phyloP scores from a whole-genome alignment of 2,113 vertebrate genomes.

The Procavia capensis region DNA sequence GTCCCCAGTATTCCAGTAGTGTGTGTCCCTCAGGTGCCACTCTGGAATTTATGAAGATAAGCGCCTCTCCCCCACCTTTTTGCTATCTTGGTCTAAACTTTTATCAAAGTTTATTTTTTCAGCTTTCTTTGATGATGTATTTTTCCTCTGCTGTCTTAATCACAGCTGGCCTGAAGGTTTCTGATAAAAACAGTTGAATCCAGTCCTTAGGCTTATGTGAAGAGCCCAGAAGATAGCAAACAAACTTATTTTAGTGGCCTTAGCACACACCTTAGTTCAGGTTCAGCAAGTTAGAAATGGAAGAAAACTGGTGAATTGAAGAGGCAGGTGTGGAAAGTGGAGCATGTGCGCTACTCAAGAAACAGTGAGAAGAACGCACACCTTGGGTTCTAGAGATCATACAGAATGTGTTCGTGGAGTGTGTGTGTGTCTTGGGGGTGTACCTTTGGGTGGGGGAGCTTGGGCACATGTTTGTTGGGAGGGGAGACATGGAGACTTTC shows the following conservation, averaged over 20 bases:
- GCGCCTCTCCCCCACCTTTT: neutral
- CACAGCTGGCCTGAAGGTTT: neutral
- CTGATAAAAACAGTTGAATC: neutral
- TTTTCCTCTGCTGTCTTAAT: neutral
- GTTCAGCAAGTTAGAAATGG: neutral
- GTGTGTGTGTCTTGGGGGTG: neutral
- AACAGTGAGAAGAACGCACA: neutral
- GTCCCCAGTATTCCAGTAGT: neutral
- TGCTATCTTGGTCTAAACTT: neutral
- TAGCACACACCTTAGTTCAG: neutral
- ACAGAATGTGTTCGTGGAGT: neutral
- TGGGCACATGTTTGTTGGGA: neutral
- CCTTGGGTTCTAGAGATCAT: neutral
- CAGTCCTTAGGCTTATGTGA: neutral
- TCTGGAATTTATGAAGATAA: neutral
- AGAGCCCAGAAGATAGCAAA: neutral
- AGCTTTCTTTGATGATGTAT: neutral
- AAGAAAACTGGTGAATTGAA: neutral
- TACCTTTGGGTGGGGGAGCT: neutral
- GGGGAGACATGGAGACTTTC: neutral
- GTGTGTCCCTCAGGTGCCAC: neutral
- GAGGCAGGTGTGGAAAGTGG: neutral
- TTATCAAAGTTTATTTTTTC: neutral
- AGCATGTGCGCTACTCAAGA: neutral
- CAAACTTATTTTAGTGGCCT: neutral